Evolutionary conservation across 2,888 invertebrate species (phyloP).

Genomic region (Philaethria dido): DNA sequence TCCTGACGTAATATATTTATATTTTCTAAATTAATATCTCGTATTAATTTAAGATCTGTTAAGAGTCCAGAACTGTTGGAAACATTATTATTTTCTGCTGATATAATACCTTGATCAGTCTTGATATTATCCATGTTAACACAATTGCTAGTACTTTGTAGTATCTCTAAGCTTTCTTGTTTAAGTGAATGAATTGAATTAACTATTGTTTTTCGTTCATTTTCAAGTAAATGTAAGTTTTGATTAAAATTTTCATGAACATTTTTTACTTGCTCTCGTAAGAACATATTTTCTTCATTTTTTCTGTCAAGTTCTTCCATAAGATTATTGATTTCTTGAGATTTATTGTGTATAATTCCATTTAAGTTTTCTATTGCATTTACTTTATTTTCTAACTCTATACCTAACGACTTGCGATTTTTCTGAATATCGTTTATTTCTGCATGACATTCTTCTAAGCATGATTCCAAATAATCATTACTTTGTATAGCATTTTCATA

Average conservation of each 20-base stretch:
- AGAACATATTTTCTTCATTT: slow-evolving; percentile 54
- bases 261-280: slow-evolving; percentile 55
- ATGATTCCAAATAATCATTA: slow-evolving; percentile 64
- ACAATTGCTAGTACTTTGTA: slow-evolving; percentile 59
- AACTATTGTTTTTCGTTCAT: slow-evolving; percentile 57
- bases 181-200: slow-evolving; percentile 57
- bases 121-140: slow-evolving; percentile 46
- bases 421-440: slow-evolving; percentile 55
- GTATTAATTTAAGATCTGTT: slow-evolving; percentile 59
- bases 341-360: slow-evolving; percentile 58
- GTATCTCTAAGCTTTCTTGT: slow-evolving; percentile 64
- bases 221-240: slow-evolving; percentile 54
- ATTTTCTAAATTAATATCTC: slow-evolving; percentile 55
- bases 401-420: slow-evolving; percentile 53
- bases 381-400: slow-evolving; percentile 58
- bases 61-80: slow-evolving; percentile 52
- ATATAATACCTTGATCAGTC: slow-evolving; percentile 47
- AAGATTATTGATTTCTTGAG: slow-evolving; percentile 60
- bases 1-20: slow-evolving; percentile 57
- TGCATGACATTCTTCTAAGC: slow-evolving; percentile 54
- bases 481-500: slow-evolving; percentile 61
- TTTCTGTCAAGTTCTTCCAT: slow-evolving; percentile 56
- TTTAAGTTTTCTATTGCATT: slow-evolving; percentile 61
- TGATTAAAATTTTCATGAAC: slow-evolving; percentile 53
- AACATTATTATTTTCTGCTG: slow-evolving; percentile 45